phyloP scores from a whole-genome alignment of 2,797 vertebrate genomes.

The Pempheris klunzingeri region DNA sequence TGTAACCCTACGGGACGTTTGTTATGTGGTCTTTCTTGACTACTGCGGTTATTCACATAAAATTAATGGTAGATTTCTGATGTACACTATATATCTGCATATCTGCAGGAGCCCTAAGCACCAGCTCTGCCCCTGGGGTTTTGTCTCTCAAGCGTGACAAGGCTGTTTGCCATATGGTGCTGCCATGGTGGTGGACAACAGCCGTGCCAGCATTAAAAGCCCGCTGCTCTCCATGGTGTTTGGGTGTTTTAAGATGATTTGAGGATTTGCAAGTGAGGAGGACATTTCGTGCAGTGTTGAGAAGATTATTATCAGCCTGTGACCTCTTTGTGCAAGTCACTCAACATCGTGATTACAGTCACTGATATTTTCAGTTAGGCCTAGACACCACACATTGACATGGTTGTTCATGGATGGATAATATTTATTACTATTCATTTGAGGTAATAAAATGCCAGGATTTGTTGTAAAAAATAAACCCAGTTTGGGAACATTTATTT shows the following conservation, averaged over 20 bases:
- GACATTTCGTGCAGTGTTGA: constrained; percentile 37
- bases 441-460: background rate
- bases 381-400: background rate
- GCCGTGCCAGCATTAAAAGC: constrained; percentile 39
- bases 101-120: constrained; percentile 4
- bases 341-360: background rate
- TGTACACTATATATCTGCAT: background rate
- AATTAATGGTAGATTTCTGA: background rate
- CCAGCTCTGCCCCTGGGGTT: constrained; percentile 26
- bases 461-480: background rate
- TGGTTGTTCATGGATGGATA: background rate
- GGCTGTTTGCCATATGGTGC: constrained; percentile 56
- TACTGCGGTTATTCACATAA: constrained; percentile 5
- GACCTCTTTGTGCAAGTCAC: constrained; percentile 20
- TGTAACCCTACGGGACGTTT: background rate
- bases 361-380: background rate
- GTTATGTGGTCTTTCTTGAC: background rate
- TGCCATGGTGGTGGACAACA: constrained; percentile 12
- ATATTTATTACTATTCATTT: background rate
- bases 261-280: constrained; percentile 64
- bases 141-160: constrained; percentile 29
- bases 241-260: constrained; percentile 61
- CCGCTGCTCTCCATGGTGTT: constrained; percentile 3
- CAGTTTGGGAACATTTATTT: background rate
- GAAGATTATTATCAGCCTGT: constrained; percentile 58